These are phyloP conservation scores for Sandelia bainsii DNA, from an alignment of 2,797 vertebrate genomes.

Conservation along the genomic window DNA sequence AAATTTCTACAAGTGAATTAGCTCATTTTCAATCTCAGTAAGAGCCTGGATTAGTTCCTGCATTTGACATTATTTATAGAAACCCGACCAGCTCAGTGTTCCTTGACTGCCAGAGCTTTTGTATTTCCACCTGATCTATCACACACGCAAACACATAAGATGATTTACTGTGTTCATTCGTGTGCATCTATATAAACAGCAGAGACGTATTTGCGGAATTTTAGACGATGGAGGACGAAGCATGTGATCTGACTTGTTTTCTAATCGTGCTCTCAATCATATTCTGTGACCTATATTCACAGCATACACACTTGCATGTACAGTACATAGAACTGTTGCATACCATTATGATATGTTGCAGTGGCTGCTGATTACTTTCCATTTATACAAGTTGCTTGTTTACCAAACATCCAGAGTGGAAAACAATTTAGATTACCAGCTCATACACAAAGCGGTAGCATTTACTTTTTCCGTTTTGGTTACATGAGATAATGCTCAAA, in stretches of 20 bases:
- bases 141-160: constrained; percentile 37
- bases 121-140: constrained; percentile 12
- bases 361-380: constrained; percentile 19
- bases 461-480: constrained; percentile 29
- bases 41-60: constrained; percentile 26
- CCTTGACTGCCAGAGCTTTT: constrained; percentile 13
- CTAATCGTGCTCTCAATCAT: not conserved
- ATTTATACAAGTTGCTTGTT: constrained; percentile 30
- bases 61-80: not conserved
- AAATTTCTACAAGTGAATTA: not conserved
- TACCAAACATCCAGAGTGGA: constrained; percentile 21
- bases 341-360: not conserved
- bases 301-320: not conserved
- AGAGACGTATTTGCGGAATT: constrained; percentile 25
- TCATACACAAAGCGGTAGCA: constrained; percentile 41
- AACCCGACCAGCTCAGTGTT: constrained; percentile 20
- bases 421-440: constrained; percentile 48
- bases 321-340: not conserved
- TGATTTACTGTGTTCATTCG: constrained; percentile 34
- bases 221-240: constrained; percentile 18
- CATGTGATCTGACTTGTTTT: constrained; percentile 30
- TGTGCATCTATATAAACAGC: constrained; percentile 34
- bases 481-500: constrained; percentile 40
- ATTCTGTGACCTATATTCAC: constrained; percentile 12
- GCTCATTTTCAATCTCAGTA: constrained; percentile 26